Base-by-base conservation (phyloP, 2,888 invertebrate species). In the Pilophorus perplexus region DNA sequence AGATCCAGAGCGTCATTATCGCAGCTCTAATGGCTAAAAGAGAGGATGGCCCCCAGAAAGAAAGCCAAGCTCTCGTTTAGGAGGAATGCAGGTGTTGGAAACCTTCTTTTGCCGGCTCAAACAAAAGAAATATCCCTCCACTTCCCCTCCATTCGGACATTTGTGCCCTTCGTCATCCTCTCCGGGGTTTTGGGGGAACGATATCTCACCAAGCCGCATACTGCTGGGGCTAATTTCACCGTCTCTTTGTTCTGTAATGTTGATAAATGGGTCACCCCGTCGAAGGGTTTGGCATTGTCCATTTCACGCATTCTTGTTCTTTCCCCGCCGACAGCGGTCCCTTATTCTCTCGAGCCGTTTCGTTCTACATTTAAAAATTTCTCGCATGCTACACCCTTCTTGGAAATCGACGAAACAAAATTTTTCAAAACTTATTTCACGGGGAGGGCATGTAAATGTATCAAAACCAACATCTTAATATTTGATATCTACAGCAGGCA, bases 211-310 rank as follows among this genome's bases (percentile, higher is more conserved):
- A 54, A 27, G 37, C 28, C 54, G 37, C 54, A 33, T 33, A 46
- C 46, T 46, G 46, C 14, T 22, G 25, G 5, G 46, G 28, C 22
- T 37, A 54, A 54, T 54, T 54, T 54, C 54, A 54, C 37, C 54
- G 33, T 54, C 37, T 54, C 37, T 33, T 54, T 54, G 54, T 54
- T 54, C 54, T 33, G 54, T 54, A 54, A 54, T 54, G 37, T 54
- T 54, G 54, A 54, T 54, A 54, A 54, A 54, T 54, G 54, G 37
- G 28, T 54, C 54, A 54, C 20, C 28, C 37, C 1, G 27, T 16
- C n/a, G 18, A 33, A 20, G 14, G 54, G 33, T 54, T 37, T 28
- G 46, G 46, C 46, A 28, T 54, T 54, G 54, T 54, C 54, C 37
- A 54, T 54, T 54, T 37, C 54, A 54, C 54, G 54, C 54, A 54